Base-by-base conservation (phyloP, 2,888 invertebrate genomes). In the Pterostichus niger region DNA sequence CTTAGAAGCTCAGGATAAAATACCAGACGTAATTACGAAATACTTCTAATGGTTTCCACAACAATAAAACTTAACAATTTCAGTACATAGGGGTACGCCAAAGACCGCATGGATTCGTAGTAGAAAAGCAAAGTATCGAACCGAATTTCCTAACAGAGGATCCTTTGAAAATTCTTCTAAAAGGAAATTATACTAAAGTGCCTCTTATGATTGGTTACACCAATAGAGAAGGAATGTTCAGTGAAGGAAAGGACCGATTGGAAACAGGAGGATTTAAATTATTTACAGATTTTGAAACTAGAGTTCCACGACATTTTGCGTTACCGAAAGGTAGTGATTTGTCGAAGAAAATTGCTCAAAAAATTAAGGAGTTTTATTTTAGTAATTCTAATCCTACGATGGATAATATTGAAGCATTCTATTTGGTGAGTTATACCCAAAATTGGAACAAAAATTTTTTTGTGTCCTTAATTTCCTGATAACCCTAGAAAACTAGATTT, bases 351-450 rank as follows among this genome's bases (percentile, higher is more conserved):
- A 88, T 90, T 40, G 91, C 91, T 0, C 86, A 88, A 1, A 88
- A 88, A 85, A 87, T 92, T 7, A 89, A 89, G 56, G 84, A 90
- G 15, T 87, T 88, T 7, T 91, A 92, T 86, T 92, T 90, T 85
- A 90, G 89, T 0, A 89, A 90, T 11, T 87, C 89, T 40, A 87
- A 89, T 76, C 88, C 91, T 2, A 87, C 88, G 0, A 86, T 84
- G 73, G 86, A 90, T 24, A 89, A 90, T 35, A 87, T 91, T 4
- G 87, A 90, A 49, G 87, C 89, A 83, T 89, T 90, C 84, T 86
- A 88, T 79, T 49, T 85, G 83, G 87, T 87, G 84, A 84, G 84
- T 75, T 71, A 40, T 40, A 35, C 24, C 3, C 3, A 24, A 24
- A 2, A 24, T n/a, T n/a, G n/a, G n/a, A n/a, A n/a, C n/a, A n/a